These are phyloP conservation scores for Hyaena hyaena DNA, from an alignment of 2,113 vertebrate species.

Conservation along the genomic window DNA sequence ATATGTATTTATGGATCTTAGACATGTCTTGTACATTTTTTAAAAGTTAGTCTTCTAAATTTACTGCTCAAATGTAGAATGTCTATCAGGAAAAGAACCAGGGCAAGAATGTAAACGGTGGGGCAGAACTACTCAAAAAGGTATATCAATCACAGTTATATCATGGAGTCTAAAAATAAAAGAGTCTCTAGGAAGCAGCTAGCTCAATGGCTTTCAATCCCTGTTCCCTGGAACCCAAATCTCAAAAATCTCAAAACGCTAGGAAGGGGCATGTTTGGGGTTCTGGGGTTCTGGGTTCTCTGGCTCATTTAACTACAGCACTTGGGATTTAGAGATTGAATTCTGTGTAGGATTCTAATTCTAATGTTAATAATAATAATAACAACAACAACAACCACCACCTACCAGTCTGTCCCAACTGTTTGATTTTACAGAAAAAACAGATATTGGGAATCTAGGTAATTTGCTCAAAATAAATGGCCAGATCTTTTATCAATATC, in stretches of 20 bases:
- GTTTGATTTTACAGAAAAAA: conserved; percentile 16
- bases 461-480: neutral
- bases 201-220: neutral
- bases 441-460: neutral
- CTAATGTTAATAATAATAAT: neutral
- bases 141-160: neutral
- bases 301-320: neutral
- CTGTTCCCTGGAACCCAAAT: neutral
- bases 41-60: neutral
- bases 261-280: neutral
- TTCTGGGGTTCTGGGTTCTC: no score
- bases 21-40: neutral
- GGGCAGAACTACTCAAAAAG: neutral
- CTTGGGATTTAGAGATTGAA: neutral
- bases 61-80: neutral
- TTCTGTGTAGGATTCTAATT: neutral
- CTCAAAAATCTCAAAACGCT: neutral
- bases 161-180: neutral
- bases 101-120: neutral
- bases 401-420: neutral
- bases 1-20: neutral
- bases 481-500: neutral
- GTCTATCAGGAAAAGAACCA: neutral
- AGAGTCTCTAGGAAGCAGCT: neutral
- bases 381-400: neutral